Conservation (phyloP, 2,113 vertebrate species). For the Phaethornis superciliosus region DNA sequence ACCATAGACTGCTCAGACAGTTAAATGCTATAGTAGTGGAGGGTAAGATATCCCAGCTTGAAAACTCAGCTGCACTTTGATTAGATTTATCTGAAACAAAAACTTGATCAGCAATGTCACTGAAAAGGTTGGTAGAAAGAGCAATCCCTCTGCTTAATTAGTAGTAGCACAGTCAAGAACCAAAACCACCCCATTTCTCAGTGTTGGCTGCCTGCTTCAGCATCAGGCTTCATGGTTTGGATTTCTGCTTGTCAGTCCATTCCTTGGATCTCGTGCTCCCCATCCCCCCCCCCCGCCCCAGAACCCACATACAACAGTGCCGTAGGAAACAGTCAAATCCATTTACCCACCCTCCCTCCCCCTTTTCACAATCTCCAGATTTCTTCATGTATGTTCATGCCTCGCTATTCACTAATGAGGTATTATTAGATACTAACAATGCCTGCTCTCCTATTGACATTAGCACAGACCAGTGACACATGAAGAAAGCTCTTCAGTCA, state of each 20-base stretch:
- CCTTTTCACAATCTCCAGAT: not conserved
- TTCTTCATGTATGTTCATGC: conserved; percentile 54
- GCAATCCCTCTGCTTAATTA: not conserved
- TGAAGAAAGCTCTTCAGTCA: conserved; percentile 67
- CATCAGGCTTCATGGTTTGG: not conserved
- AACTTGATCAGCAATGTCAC: not conserved
- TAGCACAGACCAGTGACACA: conserved; percentile 44
- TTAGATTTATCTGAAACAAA: not conserved
- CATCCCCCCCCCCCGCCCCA: not conserved
- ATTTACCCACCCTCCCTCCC: not conserved
- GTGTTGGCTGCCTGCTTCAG: not conserved
- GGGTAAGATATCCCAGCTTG: not conserved
- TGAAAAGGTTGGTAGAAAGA: conserved; percentile 5
- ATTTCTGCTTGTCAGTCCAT: conserved; percentile 19
- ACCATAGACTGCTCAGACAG: conserved; percentile 51
- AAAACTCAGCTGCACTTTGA: not conserved
- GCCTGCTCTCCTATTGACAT: conserved; percentile 52
- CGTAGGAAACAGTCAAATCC: not conserved
- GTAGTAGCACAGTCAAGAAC: conserved; percentile 17
- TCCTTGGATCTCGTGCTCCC: not conserved
- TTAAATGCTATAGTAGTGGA: not conserved
- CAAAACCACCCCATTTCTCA: not conserved
- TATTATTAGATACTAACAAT: conserved; percentile 67
- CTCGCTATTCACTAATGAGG: conserved; percentile 65
- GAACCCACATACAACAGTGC: not conserved